Percentiles rank a stretch among this genome's conserved stretches.
These are phyloP conservation scores for Melanostoma mellinum DNA, from an alignment of 2,888 invertebrate genomes.

Conservation along the genomic window DNA sequence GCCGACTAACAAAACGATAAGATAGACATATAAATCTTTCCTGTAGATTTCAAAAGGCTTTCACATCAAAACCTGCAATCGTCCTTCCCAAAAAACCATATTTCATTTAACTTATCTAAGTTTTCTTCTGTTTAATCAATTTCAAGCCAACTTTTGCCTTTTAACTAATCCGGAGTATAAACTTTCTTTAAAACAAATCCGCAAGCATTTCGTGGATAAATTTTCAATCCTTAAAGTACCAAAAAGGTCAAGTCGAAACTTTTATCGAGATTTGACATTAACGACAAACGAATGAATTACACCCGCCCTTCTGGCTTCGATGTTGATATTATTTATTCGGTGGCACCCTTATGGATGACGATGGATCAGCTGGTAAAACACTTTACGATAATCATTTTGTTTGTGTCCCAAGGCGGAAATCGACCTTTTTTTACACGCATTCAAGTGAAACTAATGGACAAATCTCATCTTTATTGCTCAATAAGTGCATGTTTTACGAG, in stretches of 20 bases:
- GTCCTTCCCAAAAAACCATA: too few species aligned
- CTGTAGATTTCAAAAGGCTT: too few species aligned
- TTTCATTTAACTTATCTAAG: too few species aligned
- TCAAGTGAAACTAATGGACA: constrained; percentile 39
- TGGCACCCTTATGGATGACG: not conserved
- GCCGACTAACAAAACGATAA: too few species aligned
- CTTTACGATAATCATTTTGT: constrained; percentile 54
- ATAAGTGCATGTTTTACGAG: constrained; percentile 57
- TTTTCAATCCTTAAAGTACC: not conserved
- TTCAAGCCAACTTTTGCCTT: too few species aligned
- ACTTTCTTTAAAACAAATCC: not conserved
- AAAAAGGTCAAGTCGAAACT: constrained; percentile 2
- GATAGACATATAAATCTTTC: too few species aligned
- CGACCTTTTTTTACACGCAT: constrained; percentile 11
- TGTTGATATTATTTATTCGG: constrained; percentile 28
- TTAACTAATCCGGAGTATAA: not conserved
- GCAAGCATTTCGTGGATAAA: not conserved
- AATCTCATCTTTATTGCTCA: constrained; percentile 59
- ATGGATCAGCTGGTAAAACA: constrained; percentile 28
- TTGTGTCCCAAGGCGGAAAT: constrained; percentile 15
- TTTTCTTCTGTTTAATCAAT: too few species aligned
- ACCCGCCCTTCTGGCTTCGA: not conserved
- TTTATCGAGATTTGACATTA: not conserved
- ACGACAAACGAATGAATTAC: not conserved
- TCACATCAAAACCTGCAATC: too few species aligned